A percentile compares a stretch with the other conserved stretches of the same genome.
These are phyloP conservation scores for Leucophenga varia DNA, from an alignment of 1,140 invertebrate genomes.

Conservation along the genomic window DNA sequence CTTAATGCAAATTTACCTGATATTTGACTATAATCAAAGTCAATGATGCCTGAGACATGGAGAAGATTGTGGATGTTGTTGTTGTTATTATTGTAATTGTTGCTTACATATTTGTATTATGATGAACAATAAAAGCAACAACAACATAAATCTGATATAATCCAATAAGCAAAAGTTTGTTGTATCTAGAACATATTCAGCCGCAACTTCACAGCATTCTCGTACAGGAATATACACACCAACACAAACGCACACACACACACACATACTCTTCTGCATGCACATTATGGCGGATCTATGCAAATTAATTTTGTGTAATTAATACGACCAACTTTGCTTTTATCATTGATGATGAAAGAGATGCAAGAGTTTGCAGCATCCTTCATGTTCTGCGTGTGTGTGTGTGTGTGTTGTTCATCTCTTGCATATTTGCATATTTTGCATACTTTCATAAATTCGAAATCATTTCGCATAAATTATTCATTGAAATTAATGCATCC, in stretches of 20 bases:
- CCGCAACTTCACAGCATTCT: background rate
- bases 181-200: no score
- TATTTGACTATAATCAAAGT: constrained; percentile 10
- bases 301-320: constrained; percentile 32
- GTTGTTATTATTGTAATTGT: background rate
- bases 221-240: constrained; percentile 3
- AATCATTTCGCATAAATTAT: no score
- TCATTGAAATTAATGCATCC: no score
- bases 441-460: constrained; percentile 37
- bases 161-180: no score
- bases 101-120: constrained; percentile 18
- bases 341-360: constrained; percentile 8
- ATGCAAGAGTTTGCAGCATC: no score
- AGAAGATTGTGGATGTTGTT: no score
- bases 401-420: no score
- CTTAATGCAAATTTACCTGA: no score
- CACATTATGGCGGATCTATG: no score
- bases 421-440: constrained; percentile 20
- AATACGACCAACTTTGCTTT: constrained; percentile 11
- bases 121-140: background rate
- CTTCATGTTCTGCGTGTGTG: no score
- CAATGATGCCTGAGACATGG: constrained; percentile 2
- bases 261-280: background rate
- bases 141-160: no score
- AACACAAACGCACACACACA: background rate